Percentiles rank a stretch among this genome's conserved stretches.
phyloP scores from a whole-genome alignment of 1,140 invertebrate genomes.

The Cryptotermes secundus region DNA sequence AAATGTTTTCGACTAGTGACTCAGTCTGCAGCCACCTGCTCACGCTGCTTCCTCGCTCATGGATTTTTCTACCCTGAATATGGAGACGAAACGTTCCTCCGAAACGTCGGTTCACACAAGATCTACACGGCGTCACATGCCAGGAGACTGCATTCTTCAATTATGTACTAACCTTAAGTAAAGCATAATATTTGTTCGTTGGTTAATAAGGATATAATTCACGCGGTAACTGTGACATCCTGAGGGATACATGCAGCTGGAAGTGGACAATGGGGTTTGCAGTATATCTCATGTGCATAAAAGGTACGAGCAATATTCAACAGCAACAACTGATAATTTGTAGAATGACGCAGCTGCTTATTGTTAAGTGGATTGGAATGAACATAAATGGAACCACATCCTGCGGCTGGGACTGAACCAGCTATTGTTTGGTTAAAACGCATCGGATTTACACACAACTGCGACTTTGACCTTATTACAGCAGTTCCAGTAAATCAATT shows the following conservation, averaged over 20 bases:
- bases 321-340: not conserved
- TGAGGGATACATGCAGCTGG: not conserved
- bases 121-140: no score
- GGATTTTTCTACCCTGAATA: no score
- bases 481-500: not conserved
- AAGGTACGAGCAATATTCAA: not conserved
- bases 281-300: not conserved
- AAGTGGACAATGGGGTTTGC: not conserved
- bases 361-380: conserved; percentile 13
- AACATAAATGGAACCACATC: not conserved
- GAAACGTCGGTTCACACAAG: no score
- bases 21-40: no score
- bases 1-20: no score
- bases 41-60: no score
- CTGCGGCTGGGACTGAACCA: not conserved
- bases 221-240: not conserved
- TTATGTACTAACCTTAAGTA: no score
- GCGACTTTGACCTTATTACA: not conserved
- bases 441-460: not conserved
- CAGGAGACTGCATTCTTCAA: no score
- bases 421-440: not conserved
- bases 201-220: no score
- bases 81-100: no score
- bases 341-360: not conserved
- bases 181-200: no score